phyloP scores from a whole-genome alignment of 1,140 invertebrate genomes.

The Trissolcus basalis region DNA sequence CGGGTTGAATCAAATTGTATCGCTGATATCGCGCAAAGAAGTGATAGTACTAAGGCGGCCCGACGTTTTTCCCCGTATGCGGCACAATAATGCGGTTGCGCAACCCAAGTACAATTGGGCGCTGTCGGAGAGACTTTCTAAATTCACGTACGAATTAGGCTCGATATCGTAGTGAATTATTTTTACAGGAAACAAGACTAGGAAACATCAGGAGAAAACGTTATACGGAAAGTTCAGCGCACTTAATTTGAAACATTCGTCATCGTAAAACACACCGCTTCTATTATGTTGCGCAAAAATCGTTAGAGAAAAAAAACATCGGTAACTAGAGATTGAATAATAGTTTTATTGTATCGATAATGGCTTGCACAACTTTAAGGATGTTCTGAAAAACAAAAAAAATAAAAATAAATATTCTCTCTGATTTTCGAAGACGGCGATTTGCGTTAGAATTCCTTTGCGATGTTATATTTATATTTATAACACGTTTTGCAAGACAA shows the following conservation, averaged over 20 bases:
- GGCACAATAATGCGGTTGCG: slow-evolving; percentile 44
- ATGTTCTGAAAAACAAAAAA: too few species aligned
- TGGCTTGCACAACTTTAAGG: too few species aligned
- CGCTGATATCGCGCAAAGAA: slow-evolving; percentile 19
- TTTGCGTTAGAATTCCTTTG: too few species aligned
- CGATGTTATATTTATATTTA: not conserved
- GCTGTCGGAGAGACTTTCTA: slow-evolving; percentile 44
- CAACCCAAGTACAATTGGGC: slow-evolving; percentile 45
- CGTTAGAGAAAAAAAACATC: not conserved
- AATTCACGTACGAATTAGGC: slow-evolving; percentile 50
- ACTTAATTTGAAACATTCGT: slow-evolving; percentile 19
- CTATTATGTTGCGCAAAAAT: slow-evolving; percentile 3
- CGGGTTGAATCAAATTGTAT: slow-evolving; percentile 41
- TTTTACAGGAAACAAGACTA: slow-evolving; percentile 39
- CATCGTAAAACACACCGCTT: slow-evolving; percentile 4
- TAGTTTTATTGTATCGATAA: too few species aligned
- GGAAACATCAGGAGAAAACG: slow-evolving; percentile 49
- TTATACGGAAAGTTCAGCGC: slow-evolving; percentile 38
- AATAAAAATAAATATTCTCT: too few species aligned
- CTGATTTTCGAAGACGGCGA: too few species aligned
- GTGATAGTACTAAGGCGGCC: slow-evolving; percentile 38
- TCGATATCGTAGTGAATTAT: slow-evolving; percentile 45
- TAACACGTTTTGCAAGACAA: not conserved
- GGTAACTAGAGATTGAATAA: not conserved
- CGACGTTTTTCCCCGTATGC: slow-evolving; percentile 30